Base-by-base conservation (phyloP, 2,797 vertebrate species). In the Eulemur rubriventer region DNA sequence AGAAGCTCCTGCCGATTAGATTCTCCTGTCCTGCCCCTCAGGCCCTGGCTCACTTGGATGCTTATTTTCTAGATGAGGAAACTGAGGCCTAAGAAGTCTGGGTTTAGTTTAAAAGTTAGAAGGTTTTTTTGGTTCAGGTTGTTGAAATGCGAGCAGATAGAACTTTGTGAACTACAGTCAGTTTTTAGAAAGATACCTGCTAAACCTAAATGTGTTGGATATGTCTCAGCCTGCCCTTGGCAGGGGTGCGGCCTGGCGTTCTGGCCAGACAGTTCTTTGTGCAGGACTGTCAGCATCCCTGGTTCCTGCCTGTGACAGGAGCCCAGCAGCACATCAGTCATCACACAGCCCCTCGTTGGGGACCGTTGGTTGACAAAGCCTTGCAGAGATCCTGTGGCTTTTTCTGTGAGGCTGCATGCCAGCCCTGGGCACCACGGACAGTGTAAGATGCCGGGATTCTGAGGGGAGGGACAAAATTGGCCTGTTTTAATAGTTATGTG, bases 211-310 rank as follows among this genome's bases (percentile, higher is more conserved):
- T 6, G 17, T 24, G 12, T 33, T 9, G 17, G 30, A 2, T 48
- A 2, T 0, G 4, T 57, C 28, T 24, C 7, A 10, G n/a, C 22
- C 16, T 41, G 48, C 41, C 38, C 2, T 38, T 1, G 0, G 26
- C 4, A 7, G 10, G 22, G 43, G 6, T 3, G 28, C 1, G 10
- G 13, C 72, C 59, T 22, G 48, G 82, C 35, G 0, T 57, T 30
- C 59, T 1, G 50, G 48, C 24, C 20, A 10, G 57, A 11, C 22
- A 11, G 63, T 26, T 8, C 55, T 48, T 76, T 33, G 48, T 33
- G 22, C 26, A 1, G 65, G 41, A 41, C 4, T 69, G 24, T 35
- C 26, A 18, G 20, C 48, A 33, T 84, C 13, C 76, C n/a, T n/a
- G 48, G n/a, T 46, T 43, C 46, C 55, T 41, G 8, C 20, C 35